Percentiles rank a stretch among this genome's conserved stretches.
phyloP scores from a whole-genome alignment of 2,888 invertebrate genomes.

The Sesamia inferens region DNA sequence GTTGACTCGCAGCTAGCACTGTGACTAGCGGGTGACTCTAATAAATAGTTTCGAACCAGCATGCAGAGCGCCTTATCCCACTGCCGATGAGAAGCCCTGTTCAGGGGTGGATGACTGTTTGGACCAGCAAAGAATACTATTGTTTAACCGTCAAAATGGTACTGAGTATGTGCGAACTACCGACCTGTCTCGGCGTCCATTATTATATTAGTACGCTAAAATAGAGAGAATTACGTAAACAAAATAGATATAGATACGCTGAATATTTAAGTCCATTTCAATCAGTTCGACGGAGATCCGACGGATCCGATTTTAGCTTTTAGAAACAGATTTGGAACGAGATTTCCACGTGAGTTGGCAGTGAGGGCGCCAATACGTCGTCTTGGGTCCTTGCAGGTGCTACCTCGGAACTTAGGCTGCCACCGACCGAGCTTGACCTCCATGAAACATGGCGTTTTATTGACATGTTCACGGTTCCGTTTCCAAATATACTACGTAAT shows the following conservation, averaged over 20 bases:
- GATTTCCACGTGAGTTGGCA: constrained; percentile 57
- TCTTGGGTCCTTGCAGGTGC: constrained; percentile 67
- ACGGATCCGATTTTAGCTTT: constrained; percentile 53
- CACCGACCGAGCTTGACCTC: constrained; percentile 24
- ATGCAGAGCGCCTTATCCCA: too few species aligned
- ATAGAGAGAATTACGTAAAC: constrained; percentile 39
- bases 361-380: constrained; percentile 43
- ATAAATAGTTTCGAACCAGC: too few species aligned
- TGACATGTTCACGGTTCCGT: constrained; percentile 8
- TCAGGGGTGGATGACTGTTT: too few species aligned
- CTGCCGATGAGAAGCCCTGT: too few species aligned
- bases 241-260: constrained; percentile 15
- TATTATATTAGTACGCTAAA: constrained; percentile 32
- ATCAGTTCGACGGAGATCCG: constrained; percentile 32
- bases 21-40: too few species aligned
- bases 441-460: background rate
- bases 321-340: constrained; percentile 47
- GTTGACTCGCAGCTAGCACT: too few species aligned
- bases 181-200: background rate
- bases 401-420: constrained; percentile 67
- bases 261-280: constrained; percentile 39
- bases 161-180: background rate
- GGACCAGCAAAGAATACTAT: too few species aligned
- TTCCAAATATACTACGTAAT: constrained; percentile 13
- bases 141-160: background rate